Percentiles rank a stretch among this genome's conserved stretches.
These are phyloP conservation scores for Leptopilina boulardi DNA, from an alignment of 1,140 invertebrate genomes.

Conservation along the genomic window DNA sequence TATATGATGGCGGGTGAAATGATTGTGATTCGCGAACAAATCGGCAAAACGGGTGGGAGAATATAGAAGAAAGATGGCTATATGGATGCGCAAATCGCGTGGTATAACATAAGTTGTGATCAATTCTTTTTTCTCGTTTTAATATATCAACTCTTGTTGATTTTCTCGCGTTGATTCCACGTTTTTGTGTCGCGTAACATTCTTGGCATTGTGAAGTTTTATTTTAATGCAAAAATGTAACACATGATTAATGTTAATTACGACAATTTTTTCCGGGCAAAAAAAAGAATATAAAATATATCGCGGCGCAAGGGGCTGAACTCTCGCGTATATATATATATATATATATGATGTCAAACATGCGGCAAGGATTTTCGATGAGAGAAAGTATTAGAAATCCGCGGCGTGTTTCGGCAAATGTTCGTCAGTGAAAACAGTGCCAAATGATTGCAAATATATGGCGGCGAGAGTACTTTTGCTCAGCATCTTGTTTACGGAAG, in stretches of 20 bases:
- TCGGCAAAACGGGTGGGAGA: not conserved
- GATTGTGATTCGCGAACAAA: not conserved
- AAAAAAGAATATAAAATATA: conserved; percentile 35
- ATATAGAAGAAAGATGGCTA: conserved; percentile 32
- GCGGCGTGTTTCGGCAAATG: conserved; percentile 53
- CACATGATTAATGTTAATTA: not conserved
- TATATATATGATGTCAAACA: conserved; percentile 59
- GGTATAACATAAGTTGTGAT: conserved; percentile 32
- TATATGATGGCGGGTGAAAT: not conserved
- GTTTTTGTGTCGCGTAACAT: conserved; percentile 24
- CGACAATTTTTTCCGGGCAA: conserved; percentile 47
- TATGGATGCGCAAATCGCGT: conserved; percentile 37
- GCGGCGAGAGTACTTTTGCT: conserved; percentile 75
- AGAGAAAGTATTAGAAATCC: conserved; percentile 45
- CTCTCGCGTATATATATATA: too few relatives aligned
- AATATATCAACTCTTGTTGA: conserved; percentile 35
- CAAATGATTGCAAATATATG: conserved; percentile 73
- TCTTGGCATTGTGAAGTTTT: not conserved
- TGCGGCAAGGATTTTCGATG: conserved; percentile 54
- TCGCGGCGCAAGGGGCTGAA: conserved; percentile 44
- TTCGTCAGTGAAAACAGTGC: conserved; percentile 60
- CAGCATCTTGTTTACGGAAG: conserved; percentile 76
- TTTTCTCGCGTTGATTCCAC: conserved; percentile 29
- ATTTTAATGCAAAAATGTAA: conserved; percentile 47
- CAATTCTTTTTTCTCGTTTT: conserved; percentile 12